Evolutionary conservation across 92 coral and sea anemone species (phyloP).

Genomic region (Blastomussa wellsi): DNA sequence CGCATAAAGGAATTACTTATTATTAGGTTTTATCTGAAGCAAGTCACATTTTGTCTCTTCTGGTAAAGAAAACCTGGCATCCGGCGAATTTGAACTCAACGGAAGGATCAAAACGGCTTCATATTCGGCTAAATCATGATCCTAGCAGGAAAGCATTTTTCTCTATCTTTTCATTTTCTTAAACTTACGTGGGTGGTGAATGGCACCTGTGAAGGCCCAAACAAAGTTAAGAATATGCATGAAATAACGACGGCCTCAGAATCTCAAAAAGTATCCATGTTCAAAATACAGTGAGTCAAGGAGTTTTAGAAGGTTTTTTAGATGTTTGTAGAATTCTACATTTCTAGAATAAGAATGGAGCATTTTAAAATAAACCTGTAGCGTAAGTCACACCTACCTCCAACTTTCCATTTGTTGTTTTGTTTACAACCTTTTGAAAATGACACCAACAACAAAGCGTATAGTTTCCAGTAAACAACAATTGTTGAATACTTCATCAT

Average conservation of each 20-base stretch:
- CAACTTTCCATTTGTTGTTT: not conserved
- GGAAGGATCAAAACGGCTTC: too few species aligned
- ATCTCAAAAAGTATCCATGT: not conserved
- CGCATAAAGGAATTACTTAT: not conserved
- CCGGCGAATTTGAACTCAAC: too few species aligned
- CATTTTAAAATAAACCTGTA: not conserved
- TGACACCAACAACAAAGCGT: conserved; percentile 1
- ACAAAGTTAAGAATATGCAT: not conserved
- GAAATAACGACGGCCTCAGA: not conserved
- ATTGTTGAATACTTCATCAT: conserved; percentile 10
- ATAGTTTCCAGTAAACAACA: conserved; percentile 1
- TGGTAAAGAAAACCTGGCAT: too few species aligned
- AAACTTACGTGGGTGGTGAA: not conserved
- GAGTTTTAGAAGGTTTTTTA: not conserved
- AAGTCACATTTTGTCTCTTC: too few species aligned
- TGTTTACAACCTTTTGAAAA: conserved; percentile 13
- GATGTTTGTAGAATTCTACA: not conserved
- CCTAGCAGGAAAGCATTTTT: too few species aligned
- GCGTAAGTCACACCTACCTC: conserved; percentile 1
- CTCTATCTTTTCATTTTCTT: not conserved
- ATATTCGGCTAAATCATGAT: too few species aligned
- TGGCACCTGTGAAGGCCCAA: not conserved
- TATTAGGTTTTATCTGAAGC: too few species aligned
- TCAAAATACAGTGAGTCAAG: not conserved
- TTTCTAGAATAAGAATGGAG: not conserved